phyloP scores from a whole-genome alignment of 2,113 vertebrate genomes.

The Protobothrops flavoviridis region DNA sequence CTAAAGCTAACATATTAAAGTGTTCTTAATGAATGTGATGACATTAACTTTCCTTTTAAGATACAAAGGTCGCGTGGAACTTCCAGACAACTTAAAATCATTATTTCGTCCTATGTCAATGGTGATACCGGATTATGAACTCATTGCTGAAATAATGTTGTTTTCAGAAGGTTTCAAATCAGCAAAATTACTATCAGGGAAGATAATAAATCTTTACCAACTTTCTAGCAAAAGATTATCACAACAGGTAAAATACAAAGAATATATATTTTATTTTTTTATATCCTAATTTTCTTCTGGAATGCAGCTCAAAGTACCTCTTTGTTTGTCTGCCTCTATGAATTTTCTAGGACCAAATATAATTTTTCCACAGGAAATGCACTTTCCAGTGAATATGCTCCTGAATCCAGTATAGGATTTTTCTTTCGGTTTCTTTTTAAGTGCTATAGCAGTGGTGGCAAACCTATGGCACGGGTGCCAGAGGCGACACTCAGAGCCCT shows the following conservation, averaged over 20 bases:
- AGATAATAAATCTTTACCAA: constrained; percentile 61
- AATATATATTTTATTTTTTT: background rate
- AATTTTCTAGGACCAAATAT: background rate
- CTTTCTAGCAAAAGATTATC: constrained; percentile 66
- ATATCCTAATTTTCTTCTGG: background rate
- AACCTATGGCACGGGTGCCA: too few relatives aligned
- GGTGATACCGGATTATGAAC: constrained; percentile 64
- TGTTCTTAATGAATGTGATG: background rate
- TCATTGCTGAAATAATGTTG: constrained; percentile 67
- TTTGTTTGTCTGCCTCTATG: background rate
- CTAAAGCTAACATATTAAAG: background rate
- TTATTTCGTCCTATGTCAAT: constrained; percentile 69
- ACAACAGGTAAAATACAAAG: constrained; percentile 59
- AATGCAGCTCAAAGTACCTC: background rate
- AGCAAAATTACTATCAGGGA: constrained; percentile 63
- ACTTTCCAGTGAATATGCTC: background rate
- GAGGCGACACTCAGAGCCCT: too few relatives aligned
- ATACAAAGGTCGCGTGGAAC: constrained; percentile 60
- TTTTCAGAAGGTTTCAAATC: constrained; percentile 69
- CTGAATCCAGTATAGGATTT: background rate
- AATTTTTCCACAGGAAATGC: background rate
- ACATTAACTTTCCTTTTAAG: constrained; percentile 48
- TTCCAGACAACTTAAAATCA: constrained; percentile 69
- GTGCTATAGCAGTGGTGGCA: background rate
- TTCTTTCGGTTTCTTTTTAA: background rate